These are phyloP conservation scores for Diabrotica undecimpunctata DNA, from an alignment of 1,140 invertebrate genomes.

Conservation along the genomic window DNA sequence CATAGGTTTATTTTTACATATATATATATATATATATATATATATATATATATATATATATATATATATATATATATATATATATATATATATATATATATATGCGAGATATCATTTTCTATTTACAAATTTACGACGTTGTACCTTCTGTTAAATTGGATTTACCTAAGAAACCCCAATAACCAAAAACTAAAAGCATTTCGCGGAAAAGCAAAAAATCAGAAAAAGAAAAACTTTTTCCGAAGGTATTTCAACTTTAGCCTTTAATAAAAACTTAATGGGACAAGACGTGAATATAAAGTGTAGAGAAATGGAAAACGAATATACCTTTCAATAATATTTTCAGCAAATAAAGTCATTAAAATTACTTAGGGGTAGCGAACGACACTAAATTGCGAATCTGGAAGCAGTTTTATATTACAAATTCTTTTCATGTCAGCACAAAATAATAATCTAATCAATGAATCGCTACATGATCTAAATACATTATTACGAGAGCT, in stretches of 20 bases:
- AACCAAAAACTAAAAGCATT: no score
- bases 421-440: conserved; percentile 2
- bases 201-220: no score
- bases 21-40: no score
- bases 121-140: no score
- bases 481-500: not conserved
- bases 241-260: conserved; percentile 4
- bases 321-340: conserved; percentile 20
- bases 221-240: not conserved
- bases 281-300: conserved; percentile 8
- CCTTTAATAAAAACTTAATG: conserved; percentile 12
- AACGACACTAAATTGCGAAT: conserved; percentile 4
- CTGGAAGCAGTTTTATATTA: conserved; percentile 1
- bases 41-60: no score
- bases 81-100: no score
- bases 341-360: conserved; percentile 18
- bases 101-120: no score
- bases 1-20: no score
- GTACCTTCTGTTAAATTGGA: no score
- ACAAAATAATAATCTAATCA: conserved; percentile 3
- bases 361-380: conserved; percentile 23
- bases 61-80: no score
- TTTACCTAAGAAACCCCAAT: no score
- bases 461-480: not conserved
- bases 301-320: conserved; percentile 4